Evolutionary conservation across 2,888 invertebrate genomes (phyloP), one percentile per base, ranked within the genome.

Genomic region (Caenorhabditis macrosperma): DNA sequence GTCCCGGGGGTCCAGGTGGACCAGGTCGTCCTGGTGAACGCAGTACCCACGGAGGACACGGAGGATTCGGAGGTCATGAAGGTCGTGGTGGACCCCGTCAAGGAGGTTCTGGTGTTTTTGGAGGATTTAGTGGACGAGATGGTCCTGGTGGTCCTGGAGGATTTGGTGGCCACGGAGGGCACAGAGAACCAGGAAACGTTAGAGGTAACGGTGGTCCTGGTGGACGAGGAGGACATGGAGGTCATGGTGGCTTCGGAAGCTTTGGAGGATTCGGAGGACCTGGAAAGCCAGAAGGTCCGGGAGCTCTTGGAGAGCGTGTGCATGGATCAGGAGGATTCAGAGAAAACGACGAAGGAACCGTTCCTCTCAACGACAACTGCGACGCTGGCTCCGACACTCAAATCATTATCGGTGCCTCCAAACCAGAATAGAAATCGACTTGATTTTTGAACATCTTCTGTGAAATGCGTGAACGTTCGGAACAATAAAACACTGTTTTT

Each of bases 111-210:
- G 57, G 57, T 38, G 57, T 35, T 2, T 3, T 12, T 30, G 48
- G 61, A 30, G 61, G 61, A 22, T 12, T 5, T 15, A 48, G 61
- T 15, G 61, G 61, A 9, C 61, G 12, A 9, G 61, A 48, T 12
- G 48, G 61, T 15, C 28, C 44, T 30, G 61, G 61, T 12, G 48
- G 61, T 15, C 28, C 44, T 30, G 60, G 59, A 44, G 60, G 33
- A 24, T 1, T 0, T 24, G 41, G 60, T 15, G 60, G 35, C 3
- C 28, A 30, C 22, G 61, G 48, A 30, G 50, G 63, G 22, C 9
- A 38, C 24, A 52, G 59, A 26, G 60, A 52, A 33, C 28, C n/a
- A n/a, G n/a, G n/a, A n/a, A n/a, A n/a, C n/a, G n/a, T n/a, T n/a
- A n/a, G n/a, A n/a, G n/a, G n/a, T n/a, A n/a, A n/a, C n/a, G n/a